phyloP scores from a whole-genome alignment of 2,888 invertebrate genomes.

The Anarsia innoxiella region DNA sequence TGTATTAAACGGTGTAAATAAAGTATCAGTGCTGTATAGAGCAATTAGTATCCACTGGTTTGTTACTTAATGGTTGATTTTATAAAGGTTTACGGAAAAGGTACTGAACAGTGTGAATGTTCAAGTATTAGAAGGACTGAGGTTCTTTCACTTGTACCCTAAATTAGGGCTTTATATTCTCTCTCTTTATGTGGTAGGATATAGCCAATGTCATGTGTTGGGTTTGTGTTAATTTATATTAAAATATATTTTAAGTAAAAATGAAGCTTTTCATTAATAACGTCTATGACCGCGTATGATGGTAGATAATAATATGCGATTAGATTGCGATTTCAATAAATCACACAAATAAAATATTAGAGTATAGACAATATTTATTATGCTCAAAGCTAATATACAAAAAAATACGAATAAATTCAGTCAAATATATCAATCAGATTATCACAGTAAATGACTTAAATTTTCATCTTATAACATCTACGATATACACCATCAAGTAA shows the following conservation, averaged over 20 bases:
- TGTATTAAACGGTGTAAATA: no score
- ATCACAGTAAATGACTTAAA: constrained; percentile 49
- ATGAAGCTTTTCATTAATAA: constrained; percentile 18
- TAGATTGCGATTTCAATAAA: no score
- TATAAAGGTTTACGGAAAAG: constrained; percentile 18
- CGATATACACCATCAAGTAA: no score
- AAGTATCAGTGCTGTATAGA: background rate
- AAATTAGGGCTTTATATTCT: constrained; percentile 73
- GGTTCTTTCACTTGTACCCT: constrained; percentile 73
- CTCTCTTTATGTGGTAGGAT: constrained; percentile 57
- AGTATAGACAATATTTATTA: background rate
- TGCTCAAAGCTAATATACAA: constrained; percentile 25
- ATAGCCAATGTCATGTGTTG: constrained; percentile 70
- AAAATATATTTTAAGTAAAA: constrained; percentile 63
- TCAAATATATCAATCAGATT: no score
- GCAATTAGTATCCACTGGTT: constrained; percentile 8
- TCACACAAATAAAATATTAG: no score
- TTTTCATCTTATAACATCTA: constrained; percentile 9
- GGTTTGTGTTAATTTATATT: constrained; percentile 73
- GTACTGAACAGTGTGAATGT: constrained; percentile 37
- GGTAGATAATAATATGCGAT: background rate
- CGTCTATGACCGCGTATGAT: background rate
- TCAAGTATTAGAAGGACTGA: constrained; percentile 71
- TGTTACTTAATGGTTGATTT: constrained; percentile 25
- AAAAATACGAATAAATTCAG: constrained; percentile 46